phyloP scores from a whole-genome alignment of 2,888 invertebrate species.

The Dione vanillae region DNA sequence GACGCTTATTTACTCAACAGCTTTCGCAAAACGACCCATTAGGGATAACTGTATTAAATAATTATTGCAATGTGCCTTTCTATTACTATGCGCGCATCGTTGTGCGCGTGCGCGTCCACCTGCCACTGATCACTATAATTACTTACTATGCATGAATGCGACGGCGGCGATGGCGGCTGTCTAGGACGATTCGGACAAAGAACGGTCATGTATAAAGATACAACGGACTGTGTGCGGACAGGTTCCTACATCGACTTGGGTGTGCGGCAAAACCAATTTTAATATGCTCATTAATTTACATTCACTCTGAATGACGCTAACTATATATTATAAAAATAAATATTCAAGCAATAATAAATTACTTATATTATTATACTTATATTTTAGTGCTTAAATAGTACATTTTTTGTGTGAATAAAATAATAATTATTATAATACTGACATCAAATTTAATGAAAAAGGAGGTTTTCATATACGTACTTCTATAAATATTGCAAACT shows the following conservation, averaged over 20 bases:
- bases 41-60: slow-evolving; percentile 84
- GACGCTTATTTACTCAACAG: slow-evolving; percentile 82
- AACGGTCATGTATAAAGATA: slow-evolving; percentile 64
- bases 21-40: slow-evolving; percentile 83
- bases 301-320: slow-evolving; percentile 60
- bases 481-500: too few relatives aligned
- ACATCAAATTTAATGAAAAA: too few relatives aligned
- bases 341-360: not conserved
- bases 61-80: slow-evolving; percentile 84
- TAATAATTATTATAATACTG: not conserved
- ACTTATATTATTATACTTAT: not conserved
- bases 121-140: slow-evolving; percentile 82
- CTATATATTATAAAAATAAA: slow-evolving; percentile 56
- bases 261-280: slow-evolving; percentile 73
- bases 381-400: too few relatives aligned
- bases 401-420: not conserved
- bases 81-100: slow-evolving; percentile 75
- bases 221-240: slow-evolving; percentile 67
- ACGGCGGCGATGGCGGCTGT: slow-evolving; percentile 66
- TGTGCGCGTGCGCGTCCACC: slow-evolving; percentile 77
- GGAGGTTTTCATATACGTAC: too few relatives aligned
- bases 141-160: slow-evolving; percentile 84
- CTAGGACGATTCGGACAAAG: slow-evolving; percentile 81
- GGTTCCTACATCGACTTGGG: slow-evolving; percentile 75
- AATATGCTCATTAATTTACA: slow-evolving; percentile 72